phyloP scores from a whole-genome alignment of 2,113 vertebrate species.

The Nettapus auritus region DNA sequence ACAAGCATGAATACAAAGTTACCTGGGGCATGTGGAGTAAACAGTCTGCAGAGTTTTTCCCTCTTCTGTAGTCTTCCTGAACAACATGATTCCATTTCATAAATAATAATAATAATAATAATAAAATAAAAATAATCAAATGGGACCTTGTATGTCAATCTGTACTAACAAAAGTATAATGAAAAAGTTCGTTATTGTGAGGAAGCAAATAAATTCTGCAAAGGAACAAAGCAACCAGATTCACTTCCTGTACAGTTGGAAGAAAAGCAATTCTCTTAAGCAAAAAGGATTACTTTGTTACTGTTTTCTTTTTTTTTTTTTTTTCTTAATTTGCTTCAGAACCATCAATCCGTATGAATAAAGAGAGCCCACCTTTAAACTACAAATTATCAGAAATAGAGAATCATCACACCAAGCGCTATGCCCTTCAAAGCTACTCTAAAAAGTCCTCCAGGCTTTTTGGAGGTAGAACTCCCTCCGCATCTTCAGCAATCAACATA shows the following conservation, averaged over 20 bases:
- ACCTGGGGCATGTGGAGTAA: fast-evolving
- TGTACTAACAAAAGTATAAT: neutral
- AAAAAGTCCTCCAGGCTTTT: neutral
- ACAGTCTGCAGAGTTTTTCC: neutral
- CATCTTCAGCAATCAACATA: neutral
- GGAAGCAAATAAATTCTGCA: neutral
- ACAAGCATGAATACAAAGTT: neutral
- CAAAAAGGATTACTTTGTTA: neutral
- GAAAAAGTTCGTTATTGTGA: neutral
- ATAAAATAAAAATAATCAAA: neutral
- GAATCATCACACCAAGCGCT: constrained; percentile 6
- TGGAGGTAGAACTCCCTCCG: neutral
- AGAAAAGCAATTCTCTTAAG: constrained; percentile 23
- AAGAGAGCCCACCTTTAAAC: constrained; percentile 6
- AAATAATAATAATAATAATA: neutral
- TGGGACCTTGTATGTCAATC: neutral
- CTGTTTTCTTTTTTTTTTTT: neutral
- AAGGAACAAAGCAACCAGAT: constrained; percentile 37
- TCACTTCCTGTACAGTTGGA: neutral
- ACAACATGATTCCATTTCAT: neutral
- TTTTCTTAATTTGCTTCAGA: neutral
- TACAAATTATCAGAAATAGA: neutral
- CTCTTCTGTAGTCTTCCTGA: neutral
- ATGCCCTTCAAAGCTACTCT: neutral
- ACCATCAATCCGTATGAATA: neutral